Base-by-base conservation (phyloP, 2,797 vertebrate species). In the Mionectes olivaceus region DNA sequence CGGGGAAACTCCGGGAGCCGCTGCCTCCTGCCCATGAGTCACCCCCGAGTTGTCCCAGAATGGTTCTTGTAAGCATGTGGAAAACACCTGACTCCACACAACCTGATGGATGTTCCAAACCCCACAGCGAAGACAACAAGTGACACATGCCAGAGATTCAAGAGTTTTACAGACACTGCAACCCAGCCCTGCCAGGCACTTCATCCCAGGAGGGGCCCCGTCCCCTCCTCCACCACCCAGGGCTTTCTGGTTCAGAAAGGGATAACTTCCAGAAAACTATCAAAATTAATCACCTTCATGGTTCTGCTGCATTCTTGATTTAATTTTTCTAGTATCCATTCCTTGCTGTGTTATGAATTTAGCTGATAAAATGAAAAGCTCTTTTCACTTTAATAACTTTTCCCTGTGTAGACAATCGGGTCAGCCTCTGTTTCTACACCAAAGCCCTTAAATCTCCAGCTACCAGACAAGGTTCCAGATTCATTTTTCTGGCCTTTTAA, bases 291-390 rank as follows among this genome's bases (percentile, higher is more conserved):
- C 88, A 74, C 52, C 52, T 82, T 80, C 83, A 64, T 55, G 50
- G 63, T 49, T 55, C 52, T 57, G 79, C n/a, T 95, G 79, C 74
- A 59, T 89, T 88, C 73, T 82, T 89, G 46, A 74, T 90, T 90
- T 75, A 83, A 81, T 77, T 96, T 76, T 93, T 83, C 46, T 86
- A 81, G 61, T 52, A 90, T 53, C 68, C 46, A 56, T 56, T 96
- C 68, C 56, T 83, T 57, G 27, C 50, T 71, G 52, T 39, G 67
- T 67, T 84, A 89, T 23, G 59, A 90, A 87, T 93, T 84, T 64
- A 79, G 78, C 27, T 60, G 75, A 92, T 71, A 95, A 90, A 93
- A 95, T 27, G 6, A 92, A 90, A 94, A 87, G 50, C 43, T 76
- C 30, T 92, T 77, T 74, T 67, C 86, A 47, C 43, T 84, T 77